Base-by-base conservation (phyloP, 2,888 invertebrate species). In the Scelioninae gen. 2 region DNA sequence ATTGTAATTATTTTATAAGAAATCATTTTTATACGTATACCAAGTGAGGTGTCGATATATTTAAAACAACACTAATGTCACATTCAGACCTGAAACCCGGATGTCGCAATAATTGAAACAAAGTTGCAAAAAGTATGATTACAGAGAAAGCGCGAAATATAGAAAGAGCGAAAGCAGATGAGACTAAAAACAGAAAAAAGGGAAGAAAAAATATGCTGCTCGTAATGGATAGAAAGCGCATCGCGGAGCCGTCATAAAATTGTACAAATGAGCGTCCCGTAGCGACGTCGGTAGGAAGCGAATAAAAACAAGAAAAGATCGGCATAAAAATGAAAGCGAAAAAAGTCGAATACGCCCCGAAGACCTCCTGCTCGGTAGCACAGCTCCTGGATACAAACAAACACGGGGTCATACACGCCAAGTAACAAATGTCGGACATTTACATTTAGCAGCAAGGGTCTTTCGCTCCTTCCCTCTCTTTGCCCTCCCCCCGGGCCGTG, bases 401-500 rank as follows among this genome's bases (percentile, higher is more conserved):
- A 82, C 81, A 79, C 76, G 79, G 78, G 82, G 80, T 84, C 83
- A 81, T 84, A 82, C 82, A 79, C 79, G 80, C 78, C 78, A 79
- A 78, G 81, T 83, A 82, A 85, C 83, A 85, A 85, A 85, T 84
- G 83, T 83, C 78, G 81, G 83, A 83, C 84, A 85, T 85, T 85
- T 83, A 83, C 84, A 85, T 85, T 83, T 83, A 82, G 82, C 80
- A 78, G 80, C 79, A 75, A 78, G 78, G 80, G 78, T 65, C 58
- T 71, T 63, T 53, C 50, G 46, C 63, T 48, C 28, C 37, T 52
- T 15, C 39, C 46, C 55, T 48, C 50, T 39, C 41, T 55, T 43
- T 45, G 39, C 70, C 46, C 37, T 63, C 15, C 60, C 15, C 63
- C 25, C 33, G 63, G 48, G 55, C 53, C 50, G 35, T 61, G 71